Evolutionary conservation across 2,113 vertebrate species (phyloP).

Genomic region (Gymnobelideus leadbeateri): DNA sequence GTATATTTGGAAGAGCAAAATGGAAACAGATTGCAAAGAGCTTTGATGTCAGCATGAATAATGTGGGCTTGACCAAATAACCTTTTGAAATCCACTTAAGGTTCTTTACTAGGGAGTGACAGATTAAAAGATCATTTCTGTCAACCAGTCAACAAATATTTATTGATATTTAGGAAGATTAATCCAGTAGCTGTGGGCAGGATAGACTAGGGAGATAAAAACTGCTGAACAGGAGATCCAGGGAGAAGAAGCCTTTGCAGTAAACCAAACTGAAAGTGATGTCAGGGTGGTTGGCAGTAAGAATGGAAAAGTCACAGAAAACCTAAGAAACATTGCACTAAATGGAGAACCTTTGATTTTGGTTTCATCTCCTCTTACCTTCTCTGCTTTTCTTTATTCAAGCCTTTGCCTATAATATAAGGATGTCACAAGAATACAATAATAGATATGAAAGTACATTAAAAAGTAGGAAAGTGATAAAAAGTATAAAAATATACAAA

Average conservation of each 20-base stretch:
- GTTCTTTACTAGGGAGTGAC: neutral
- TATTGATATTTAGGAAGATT: neutral
- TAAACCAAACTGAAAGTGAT: neutral
- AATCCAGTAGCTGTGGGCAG: neutral
- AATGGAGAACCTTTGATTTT: neutral
- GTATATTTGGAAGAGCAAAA: neutral
- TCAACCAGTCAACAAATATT: neutral
- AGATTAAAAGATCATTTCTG: neutral
- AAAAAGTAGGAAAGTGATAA: neutral
- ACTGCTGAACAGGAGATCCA: neutral
- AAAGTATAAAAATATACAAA: neutral
- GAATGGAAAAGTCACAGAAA: neutral
- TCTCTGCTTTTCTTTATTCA: neutral
- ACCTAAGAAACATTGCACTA: neutral
- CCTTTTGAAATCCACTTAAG: neutral
- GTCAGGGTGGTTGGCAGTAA: neutral
- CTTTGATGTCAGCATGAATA: neutral
- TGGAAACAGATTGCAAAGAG: neutral
- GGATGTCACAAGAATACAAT: neutral
- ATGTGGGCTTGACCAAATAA: neutral
- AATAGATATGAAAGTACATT: neutral
- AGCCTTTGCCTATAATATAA: neutral
- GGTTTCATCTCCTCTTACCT: neutral
- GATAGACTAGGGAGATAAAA: neutral
- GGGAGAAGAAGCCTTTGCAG: neutral